Percentiles rank a stretch among this genome's conserved stretches.
Conservation (phyloP, 92 coral and sea anemone genomes). For the Palythoa grandis region DNA sequence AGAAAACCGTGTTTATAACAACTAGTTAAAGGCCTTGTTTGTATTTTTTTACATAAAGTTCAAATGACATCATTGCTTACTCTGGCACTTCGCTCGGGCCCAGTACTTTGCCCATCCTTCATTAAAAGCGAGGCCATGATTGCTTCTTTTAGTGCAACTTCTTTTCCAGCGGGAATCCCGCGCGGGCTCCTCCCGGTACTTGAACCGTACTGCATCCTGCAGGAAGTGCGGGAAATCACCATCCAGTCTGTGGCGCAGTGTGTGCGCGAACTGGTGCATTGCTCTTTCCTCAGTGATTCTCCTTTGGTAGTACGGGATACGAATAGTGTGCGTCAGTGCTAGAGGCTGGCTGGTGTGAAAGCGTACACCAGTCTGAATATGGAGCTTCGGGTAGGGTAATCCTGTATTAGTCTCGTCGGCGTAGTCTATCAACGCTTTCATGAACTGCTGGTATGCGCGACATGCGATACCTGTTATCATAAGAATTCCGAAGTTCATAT, state of each 20-base stretch:
- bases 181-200: neutral
- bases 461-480: neutral
- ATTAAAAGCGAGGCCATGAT: constrained; percentile 24
- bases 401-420: neutral
- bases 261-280: constrained; percentile 34
- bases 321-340: constrained; percentile 17
- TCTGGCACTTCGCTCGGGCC: constrained; percentile 19
- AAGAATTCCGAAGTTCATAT: constrained; percentile 24
- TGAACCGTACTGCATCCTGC: constrained; percentile 25
- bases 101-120: constrained; percentile 42
- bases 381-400: constrained; percentile 20
- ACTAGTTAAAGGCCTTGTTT: too few relatives aligned
- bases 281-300: constrained; percentile 25
- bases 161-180: constrained; percentile 16
- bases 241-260: constrained; percentile 31
- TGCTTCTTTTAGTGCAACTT: constrained; percentile 13
- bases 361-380: neutral
- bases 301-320: constrained; percentile 25
- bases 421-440: constrained; percentile 5
- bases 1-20: too few relatives aligned
- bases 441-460: constrained; percentile 32
- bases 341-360: constrained; percentile 16
- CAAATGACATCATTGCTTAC: neutral
- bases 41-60: too few relatives aligned
- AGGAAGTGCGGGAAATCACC: constrained; percentile 31